phyloP scores from a whole-genome alignment of 2,797 vertebrate species.

The Phataginus tetradactyla region DNA sequence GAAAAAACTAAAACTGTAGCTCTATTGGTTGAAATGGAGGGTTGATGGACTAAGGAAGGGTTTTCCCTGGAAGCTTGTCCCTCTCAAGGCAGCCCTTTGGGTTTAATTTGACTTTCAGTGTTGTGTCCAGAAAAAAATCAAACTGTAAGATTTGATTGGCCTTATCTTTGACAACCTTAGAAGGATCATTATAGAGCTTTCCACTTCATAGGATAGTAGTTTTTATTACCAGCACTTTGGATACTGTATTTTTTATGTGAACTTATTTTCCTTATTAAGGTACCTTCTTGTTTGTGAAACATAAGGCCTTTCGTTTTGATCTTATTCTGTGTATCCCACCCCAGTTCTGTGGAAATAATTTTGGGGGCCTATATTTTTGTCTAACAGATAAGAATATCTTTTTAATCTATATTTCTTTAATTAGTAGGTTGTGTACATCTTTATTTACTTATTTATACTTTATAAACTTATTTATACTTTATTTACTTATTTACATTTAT shows the following conservation, averaged over 20 bases:
- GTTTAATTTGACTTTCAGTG: neutral
- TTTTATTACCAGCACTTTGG: neutral
- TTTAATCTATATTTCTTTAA: neutral
- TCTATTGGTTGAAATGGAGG: slow-evolving; percentile 12
- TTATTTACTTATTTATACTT: neutral
- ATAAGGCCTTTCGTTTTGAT: neutral
- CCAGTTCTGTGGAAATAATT: neutral
- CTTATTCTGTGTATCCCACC: neutral
- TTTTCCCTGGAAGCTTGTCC: neutral
- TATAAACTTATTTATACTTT: neutral
- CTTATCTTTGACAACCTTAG: neutral
- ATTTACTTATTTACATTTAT: neutral
- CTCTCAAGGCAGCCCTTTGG: neutral
- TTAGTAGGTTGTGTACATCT: neutral
- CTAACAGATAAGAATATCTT: neutral
- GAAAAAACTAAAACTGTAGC: neutral
- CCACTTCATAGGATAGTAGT: neutral
- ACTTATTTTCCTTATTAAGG: neutral
- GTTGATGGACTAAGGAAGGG: neutral
- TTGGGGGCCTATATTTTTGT: neutral
- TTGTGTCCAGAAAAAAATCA: slow-evolving; percentile 20
- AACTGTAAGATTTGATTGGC: neutral
- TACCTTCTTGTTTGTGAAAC: neutral
- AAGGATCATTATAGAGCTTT: neutral
- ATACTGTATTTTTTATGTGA: neutral